phyloP scores from a whole-genome alignment of 2,888 invertebrate genomes.

The Noctua janthe region DNA sequence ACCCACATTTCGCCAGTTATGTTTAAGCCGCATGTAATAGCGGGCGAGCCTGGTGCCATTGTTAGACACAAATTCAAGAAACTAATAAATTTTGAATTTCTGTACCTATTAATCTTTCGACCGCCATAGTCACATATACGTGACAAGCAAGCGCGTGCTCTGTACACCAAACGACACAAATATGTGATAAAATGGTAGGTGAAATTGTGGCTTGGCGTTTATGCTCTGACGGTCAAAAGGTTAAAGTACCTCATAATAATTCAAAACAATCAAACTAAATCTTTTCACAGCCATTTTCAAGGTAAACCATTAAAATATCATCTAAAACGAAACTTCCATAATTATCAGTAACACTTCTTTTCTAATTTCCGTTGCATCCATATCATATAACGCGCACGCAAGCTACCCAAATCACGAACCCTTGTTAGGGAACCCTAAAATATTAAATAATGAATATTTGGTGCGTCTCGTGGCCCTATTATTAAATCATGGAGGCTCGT shows the following conservation, averaged over 20 bases:
- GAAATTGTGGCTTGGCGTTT: no score
- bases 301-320: not conserved
- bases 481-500: constrained; percentile 83
- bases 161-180: no score
- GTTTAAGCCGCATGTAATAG: not conserved
- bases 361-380: constrained; percentile 41
- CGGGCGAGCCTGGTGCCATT: no score
- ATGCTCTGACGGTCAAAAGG: no score
- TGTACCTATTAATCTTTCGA: no score
- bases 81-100: no score
- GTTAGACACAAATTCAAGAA: no score
- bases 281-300: not conserved
- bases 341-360: constrained; percentile 39
- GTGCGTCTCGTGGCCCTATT: constrained; percentile 74
- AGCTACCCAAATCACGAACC: constrained; percentile 44
- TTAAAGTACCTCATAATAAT: not conserved
- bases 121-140: no score
- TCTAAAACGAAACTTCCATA: constrained; percentile 8
- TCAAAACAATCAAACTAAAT: not conserved
- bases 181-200: no score
- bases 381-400: constrained; percentile 33
- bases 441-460: constrained; percentile 65
- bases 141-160: no score
- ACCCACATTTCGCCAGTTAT: not conserved
- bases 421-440: constrained; percentile 58